Percentiles rank a stretch among this genome's conserved stretches.
phyloP scores from a whole-genome alignment of 2,113 vertebrate genomes.

The Alethe castanea region DNA sequence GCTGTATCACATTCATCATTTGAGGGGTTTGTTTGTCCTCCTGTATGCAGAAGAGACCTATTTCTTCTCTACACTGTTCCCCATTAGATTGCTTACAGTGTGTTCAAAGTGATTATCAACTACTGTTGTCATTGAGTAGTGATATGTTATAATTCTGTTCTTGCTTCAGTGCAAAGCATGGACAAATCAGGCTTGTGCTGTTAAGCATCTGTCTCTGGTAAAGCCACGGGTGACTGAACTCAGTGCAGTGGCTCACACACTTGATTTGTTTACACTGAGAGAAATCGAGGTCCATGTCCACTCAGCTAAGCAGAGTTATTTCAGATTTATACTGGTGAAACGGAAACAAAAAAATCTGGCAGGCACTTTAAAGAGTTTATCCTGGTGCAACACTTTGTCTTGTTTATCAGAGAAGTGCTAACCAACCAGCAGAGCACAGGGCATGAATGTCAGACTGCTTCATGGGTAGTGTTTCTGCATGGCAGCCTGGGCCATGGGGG shows the following conservation, averaged over 20 bases:
- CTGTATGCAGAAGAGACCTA: not conserved
- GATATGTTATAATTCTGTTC: not conserved
- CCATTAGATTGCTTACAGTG: not conserved
- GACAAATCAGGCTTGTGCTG: not conserved
- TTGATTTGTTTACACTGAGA: not conserved
- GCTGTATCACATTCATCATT: not conserved
- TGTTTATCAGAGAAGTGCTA: not conserved
- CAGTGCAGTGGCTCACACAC: not conserved
- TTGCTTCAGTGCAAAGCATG: not conserved
- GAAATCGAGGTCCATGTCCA: not conserved
- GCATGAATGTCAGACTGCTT: not conserved
- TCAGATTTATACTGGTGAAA: not conserved
- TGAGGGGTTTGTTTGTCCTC: not conserved
- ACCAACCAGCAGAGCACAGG: not conserved
- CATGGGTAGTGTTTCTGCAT: not conserved
- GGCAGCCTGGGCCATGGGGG: not conserved
- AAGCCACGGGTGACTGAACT: not conserved
- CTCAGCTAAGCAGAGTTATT: not conserved
- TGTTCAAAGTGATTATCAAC: not conserved
- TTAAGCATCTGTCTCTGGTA: not conserved
- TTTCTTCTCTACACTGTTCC: not conserved
- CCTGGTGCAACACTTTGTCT: not conserved
- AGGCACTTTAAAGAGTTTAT: not conserved
- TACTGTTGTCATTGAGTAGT: not conserved
- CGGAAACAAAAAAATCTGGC: not conserved